Percentiles rank a stretch among this genome's conserved stretches.
Conservation (phyloP, 2,888 invertebrate species). For the Lasioglossum calceatum region DNA sequence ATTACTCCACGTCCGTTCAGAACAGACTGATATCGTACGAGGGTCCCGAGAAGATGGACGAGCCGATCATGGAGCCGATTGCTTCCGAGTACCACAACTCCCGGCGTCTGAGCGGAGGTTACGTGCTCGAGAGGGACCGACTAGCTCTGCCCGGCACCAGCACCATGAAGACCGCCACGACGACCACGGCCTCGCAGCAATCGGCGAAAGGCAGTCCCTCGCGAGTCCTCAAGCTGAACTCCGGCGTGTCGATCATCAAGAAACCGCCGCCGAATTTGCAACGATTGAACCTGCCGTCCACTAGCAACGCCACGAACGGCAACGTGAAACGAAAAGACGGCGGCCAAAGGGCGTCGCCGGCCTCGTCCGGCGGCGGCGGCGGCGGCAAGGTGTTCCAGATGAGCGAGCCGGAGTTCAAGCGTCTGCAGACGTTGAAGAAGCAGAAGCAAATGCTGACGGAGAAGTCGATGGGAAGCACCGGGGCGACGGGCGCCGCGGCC, state of each 20-base stretch:
- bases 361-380: constrained; percentile 87
- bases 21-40: constrained; percentile 92
- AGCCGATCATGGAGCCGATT: constrained; percentile 80
- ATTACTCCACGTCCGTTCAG: constrained; percentile 92
- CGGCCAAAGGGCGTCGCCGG: constrained; percentile 89
- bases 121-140: constrained; percentile 77
- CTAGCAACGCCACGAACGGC: constrained; percentile 68
- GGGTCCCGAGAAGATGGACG: constrained; percentile 83
- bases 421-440: constrained; percentile 85
- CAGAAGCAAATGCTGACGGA: constrained; percentile 83
- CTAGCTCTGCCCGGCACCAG: constrained; percentile 69
- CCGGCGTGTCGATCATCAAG: constrained; percentile 82
- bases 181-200: constrained; percentile 33
- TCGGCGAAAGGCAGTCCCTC: constrained; percentile 67
- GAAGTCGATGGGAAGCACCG: constrained; percentile 50
- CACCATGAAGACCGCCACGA: constrained; percentile 43
- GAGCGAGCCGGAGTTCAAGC: constrained; percentile 92
- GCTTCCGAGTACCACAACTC: constrained; percentile 77
- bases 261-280: constrained; percentile 82
- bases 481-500: constrained; percentile 27
- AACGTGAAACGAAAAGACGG: constrained; percentile 83
- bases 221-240: constrained; percentile 77
- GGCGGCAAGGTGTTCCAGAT: constrained; percentile 89
- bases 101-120: constrained; percentile 81
- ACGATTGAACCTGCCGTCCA: constrained; percentile 75